Percentiles rank a stretch among this genome's conserved stretches.
phyloP scores from a whole-genome alignment of 2,888 invertebrate genomes.

The Lysandra coridon region DNA sequence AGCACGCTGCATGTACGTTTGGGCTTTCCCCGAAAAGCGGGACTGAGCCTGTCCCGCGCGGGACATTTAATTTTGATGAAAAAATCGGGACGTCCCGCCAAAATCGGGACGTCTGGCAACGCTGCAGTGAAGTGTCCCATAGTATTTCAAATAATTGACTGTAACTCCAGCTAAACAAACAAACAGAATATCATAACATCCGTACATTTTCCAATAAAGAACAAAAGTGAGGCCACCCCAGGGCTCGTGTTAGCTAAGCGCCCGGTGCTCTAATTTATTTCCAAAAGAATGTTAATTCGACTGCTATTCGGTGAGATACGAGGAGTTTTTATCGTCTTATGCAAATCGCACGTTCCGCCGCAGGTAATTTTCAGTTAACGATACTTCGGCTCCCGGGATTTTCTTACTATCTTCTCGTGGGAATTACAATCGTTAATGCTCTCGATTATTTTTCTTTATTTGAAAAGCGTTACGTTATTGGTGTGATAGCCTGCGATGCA shows the following conservation, averaged over 20 bases:
- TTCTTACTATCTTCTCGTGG: neutral
- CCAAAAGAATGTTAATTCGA: constrained; percentile 56
- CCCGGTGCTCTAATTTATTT: constrained; percentile 54
- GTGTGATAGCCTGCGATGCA: neutral
- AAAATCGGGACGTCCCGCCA: too few species aligned
- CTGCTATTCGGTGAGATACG: constrained; percentile 49
- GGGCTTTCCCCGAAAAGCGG: too few species aligned
- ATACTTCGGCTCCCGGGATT: constrained; percentile 32
- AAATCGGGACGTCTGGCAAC: too few species aligned
- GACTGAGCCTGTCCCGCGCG: too few species aligned
- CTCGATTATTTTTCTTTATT: neutral
- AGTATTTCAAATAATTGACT: too few species aligned
- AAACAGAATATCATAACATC: too few species aligned
- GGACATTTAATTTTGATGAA: too few species aligned
- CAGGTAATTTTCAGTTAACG: constrained; percentile 39
- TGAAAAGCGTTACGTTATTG: neutral
- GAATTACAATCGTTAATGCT: constrained; percentile 7
- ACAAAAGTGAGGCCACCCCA: constrained; percentile 43
- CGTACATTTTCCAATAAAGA: neutral
- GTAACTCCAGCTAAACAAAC: too few species aligned
- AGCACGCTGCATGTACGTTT: too few species aligned
- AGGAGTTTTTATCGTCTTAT: constrained; percentile 45
- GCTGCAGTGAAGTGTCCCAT: too few species aligned
- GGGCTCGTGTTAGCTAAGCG: constrained; percentile 44
- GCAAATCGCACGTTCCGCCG: constrained; percentile 43